phyloP scores from a whole-genome alignment of 2,113 vertebrate genomes.

The Protobothrops flavoviridis region DNA sequence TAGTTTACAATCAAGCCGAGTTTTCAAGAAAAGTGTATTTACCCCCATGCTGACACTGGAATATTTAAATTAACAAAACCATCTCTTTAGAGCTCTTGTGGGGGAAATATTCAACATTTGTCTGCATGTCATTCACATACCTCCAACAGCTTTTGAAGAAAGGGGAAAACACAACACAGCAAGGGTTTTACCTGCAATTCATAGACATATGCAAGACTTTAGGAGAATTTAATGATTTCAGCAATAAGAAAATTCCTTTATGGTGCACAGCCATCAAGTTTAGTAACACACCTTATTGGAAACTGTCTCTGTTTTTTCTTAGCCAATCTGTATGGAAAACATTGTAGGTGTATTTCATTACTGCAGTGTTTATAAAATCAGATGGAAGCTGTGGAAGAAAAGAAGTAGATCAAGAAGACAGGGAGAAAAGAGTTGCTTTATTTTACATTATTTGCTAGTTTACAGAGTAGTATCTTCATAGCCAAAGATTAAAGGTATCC shows the following conservation, averaged over 20 bases:
- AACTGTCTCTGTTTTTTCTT: not conserved
- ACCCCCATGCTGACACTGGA: conserved; percentile 8
- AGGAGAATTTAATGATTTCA: conserved; percentile 11
- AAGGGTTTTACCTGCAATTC: not conserved
- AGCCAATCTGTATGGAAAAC: not conserved
- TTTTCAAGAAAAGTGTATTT: not conserved
- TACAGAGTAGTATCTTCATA: not conserved
- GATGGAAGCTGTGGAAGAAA: not conserved
- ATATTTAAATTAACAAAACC: conserved; percentile 16
- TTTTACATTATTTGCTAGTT: not conserved
- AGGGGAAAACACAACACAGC: not conserved
- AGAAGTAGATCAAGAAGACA: not conserved
- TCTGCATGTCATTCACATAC: not conserved
- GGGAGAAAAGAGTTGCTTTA: not conserved
- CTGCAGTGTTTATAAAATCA: not conserved
- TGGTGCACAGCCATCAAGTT: not conserved
- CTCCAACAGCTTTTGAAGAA: not conserved
- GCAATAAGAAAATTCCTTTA: conserved; percentile 3
- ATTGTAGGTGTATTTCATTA: conserved; percentile 20
- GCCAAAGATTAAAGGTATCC: not conserved
- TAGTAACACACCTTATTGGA: not conserved
- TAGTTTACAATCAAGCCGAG: conserved; percentile 13
- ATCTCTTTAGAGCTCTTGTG: not conserved
- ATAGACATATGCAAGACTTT: conserved; percentile 4
- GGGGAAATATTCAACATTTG: not conserved